Evolutionary conservation across 1,140 invertebrate genomes (phyloP).

Genomic region (Cydia strobilella): DNA sequence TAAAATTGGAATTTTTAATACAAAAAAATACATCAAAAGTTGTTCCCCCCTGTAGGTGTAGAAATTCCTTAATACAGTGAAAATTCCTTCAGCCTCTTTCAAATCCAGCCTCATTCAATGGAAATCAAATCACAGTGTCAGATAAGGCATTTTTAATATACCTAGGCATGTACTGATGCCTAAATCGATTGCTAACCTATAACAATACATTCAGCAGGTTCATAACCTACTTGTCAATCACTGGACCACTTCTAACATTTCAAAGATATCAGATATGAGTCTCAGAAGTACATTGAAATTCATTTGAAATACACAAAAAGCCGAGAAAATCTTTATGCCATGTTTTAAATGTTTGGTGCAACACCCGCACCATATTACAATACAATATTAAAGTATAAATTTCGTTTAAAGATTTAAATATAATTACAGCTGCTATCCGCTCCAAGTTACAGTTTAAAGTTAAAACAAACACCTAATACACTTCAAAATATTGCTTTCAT

Average conservation of each 20-base stretch:
- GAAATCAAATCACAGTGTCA: conserved; percentile 20
- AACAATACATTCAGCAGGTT: background rate
- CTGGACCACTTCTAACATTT: background rate
- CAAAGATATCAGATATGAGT: background rate
- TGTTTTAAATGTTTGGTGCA: too few relatives aligned
- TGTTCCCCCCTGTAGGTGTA: conserved; percentile 20
- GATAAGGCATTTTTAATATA: conserved; percentile 8
- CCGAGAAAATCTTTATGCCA: too few relatives aligned
- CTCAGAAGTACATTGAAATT: too few relatives aligned
- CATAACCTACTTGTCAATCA: conserved; percentile 17
- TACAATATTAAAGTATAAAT: too few relatives aligned
- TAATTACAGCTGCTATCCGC: background rate
- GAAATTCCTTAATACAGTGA: conserved; percentile 2
- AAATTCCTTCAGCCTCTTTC: conserved; percentile 15
- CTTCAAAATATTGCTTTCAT: background rate
- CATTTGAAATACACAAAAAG: too few relatives aligned
- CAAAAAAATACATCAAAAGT: conserved; percentile 14
- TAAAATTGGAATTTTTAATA: conserved; percentile 15
- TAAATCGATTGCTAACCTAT: background rate
- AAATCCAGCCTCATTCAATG: conserved; percentile 25
- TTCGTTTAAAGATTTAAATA: background rate
- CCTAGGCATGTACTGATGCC: conserved; percentile 20
- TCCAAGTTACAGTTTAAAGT: background rate
- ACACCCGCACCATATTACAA: too few relatives aligned
- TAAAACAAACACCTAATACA: background rate